Percentiles rank a stretch among this genome's conserved stretches.
phyloP scores from a whole-genome alignment of 2,797 vertebrate species.

The Anableps anableps region DNA sequence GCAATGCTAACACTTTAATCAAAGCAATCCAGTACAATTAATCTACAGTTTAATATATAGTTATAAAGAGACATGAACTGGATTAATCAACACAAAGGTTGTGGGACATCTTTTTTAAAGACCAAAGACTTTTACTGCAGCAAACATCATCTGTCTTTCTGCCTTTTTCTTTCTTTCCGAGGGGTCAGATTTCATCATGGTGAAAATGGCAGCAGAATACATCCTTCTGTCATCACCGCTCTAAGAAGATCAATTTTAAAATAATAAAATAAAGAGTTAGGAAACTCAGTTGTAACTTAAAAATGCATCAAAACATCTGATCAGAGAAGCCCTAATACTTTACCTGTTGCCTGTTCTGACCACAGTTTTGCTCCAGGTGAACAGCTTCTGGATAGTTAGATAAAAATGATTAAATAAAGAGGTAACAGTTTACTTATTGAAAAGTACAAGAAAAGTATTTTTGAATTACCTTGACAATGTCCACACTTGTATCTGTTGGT shows the following conservation, averaged over 20 bases:
- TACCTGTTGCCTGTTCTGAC: not conserved
- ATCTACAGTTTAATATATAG: not conserved
- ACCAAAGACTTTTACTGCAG: not conserved
- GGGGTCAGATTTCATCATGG: not conserved
- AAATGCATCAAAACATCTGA: not conserved
- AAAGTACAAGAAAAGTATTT: not conserved
- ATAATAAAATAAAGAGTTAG: not conserved
- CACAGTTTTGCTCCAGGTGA: not conserved
- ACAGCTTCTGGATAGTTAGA: not conserved
- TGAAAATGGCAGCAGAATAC: constrained; percentile 1
- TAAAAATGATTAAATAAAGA: not conserved
- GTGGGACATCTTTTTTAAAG: not conserved
- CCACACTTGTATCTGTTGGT: not conserved
- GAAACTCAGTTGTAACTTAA: not conserved
- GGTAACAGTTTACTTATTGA: not conserved
- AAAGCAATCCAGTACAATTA: not conserved
- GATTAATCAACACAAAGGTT: not conserved
- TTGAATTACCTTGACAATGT: not conserved
- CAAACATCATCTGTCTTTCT: not conserved
- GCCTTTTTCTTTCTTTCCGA: too few relatives aligned
- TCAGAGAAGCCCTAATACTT: not conserved
- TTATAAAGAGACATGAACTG: not conserved
- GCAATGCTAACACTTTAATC: not conserved
- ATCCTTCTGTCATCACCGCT: not conserved
- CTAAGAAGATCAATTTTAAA: not conserved